Evolutionary conservation across 1,140 invertebrate genomes (phyloP).

Genomic region (Drosophila lacertosa): DNA sequence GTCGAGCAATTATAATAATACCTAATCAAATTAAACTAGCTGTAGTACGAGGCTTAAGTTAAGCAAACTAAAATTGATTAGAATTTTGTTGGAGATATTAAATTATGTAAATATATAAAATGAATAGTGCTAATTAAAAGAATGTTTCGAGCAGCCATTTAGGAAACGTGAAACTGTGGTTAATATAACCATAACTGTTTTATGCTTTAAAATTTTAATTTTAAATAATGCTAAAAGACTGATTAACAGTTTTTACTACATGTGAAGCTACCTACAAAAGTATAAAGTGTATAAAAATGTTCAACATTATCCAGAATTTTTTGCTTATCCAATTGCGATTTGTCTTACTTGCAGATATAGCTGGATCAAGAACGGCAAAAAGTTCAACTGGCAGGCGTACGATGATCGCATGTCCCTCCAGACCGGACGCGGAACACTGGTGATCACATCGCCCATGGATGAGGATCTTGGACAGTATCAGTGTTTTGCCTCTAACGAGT

Average conservation of each 20-base stretch:
- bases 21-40: neutral
- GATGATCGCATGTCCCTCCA: conserved; percentile 97
- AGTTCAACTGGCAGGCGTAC: conserved; percentile 95
- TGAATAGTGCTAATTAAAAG: too few relatives aligned
- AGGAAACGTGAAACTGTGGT: too few relatives aligned
- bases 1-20: neutral
- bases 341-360: conserved; percentile 89
- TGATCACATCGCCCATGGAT: conserved; percentile 93
- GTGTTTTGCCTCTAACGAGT: conserved; percentile 97
- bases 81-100: too few relatives aligned
- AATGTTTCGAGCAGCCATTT: too few relatives aligned
- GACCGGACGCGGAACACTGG: conserved; percentile 94
- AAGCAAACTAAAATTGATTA: neutral
- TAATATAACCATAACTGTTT: too few relatives aligned
- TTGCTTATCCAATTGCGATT: neutral
- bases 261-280: too few relatives aligned
- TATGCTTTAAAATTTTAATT: too few relatives aligned
- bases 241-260: too few relatives aligned
- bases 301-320: too few relatives aligned
- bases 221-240: too few relatives aligned
- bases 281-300: too few relatives aligned
- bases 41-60: neutral
- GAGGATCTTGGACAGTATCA: conserved; percentile 98
- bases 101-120: neutral
- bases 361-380: conserved; percentile 98